A percentile compares a stretch with the other conserved stretches of the same genome.
phyloP scores from a whole-genome alignment of 2,888 invertebrate genomes.

The Lasioglossum lativentre region DNA sequence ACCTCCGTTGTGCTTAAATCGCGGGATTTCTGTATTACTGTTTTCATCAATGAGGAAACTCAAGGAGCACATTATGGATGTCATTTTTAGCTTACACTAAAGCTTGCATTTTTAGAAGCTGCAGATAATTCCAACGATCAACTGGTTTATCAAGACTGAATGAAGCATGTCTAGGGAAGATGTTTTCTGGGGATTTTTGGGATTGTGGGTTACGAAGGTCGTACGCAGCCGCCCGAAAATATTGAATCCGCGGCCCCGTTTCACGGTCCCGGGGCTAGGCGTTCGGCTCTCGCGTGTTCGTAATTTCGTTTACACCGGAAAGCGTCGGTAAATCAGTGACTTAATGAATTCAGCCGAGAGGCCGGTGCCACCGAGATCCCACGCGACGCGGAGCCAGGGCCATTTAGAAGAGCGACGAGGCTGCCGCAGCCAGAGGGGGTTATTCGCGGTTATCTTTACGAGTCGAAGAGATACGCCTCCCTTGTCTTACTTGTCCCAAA shows the following conservation, averaged over 20 bases:
- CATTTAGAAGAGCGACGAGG: constrained; percentile 59
- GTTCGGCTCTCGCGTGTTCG: constrained; percentile 47
- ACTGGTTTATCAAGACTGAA: background rate
- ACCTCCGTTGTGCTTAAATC: too few relatives aligned
- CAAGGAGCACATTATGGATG: too few relatives aligned
- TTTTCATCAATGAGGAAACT: too few relatives aligned
- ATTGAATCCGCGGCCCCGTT: constrained; percentile 2
- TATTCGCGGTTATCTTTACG: constrained; percentile 81
- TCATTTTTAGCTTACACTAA: too few relatives aligned
- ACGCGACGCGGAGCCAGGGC: constrained; percentile 59
- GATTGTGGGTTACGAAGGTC: background rate
- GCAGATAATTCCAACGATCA: too few relatives aligned
- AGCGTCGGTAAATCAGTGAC: constrained; percentile 81
- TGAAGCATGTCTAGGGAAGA: background rate
- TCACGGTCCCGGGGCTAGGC: background rate
- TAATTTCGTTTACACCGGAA: constrained; percentile 82
- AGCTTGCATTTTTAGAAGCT: too few relatives aligned
- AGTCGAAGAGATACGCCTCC: constrained; percentile 79
- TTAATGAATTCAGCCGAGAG: constrained; percentile 80
- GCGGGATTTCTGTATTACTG: too few relatives aligned
- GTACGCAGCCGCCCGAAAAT: background rate
- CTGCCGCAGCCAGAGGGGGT: constrained; percentile 62
- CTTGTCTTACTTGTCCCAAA: constrained; percentile 65
- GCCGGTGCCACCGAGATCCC: constrained; percentile 39
- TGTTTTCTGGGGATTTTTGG: background rate